A percentile compares a stretch with the other conserved stretches of the same genome.
Conservation (phyloP, 2,113 vertebrate species). For the Panthera tigris region DNA sequence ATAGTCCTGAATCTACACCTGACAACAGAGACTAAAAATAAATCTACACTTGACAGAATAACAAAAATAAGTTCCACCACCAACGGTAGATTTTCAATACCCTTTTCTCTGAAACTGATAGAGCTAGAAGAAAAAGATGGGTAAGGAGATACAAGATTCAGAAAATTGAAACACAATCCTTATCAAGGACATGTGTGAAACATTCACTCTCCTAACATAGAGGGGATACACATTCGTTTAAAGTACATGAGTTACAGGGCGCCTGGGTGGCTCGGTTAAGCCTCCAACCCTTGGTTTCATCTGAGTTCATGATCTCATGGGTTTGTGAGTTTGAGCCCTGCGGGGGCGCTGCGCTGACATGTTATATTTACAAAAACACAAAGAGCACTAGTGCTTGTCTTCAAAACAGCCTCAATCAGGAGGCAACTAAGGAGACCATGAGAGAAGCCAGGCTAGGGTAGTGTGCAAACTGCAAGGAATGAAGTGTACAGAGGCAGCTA, state of each 20-base stretch:
- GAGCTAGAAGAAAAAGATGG: background rate
- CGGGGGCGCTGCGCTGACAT: too few relatives aligned
- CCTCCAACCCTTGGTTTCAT: too few relatives aligned
- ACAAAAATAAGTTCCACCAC: slow-evolving; percentile 5
- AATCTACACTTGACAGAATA: background rate
- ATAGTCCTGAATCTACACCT: background rate
- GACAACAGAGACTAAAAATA: slow-evolving; percentile 11
- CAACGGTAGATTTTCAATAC: background rate
- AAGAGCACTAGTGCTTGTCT: background rate
- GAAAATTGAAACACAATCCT: background rate
- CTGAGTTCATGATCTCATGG: too few relatives aligned
- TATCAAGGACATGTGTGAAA: background rate
- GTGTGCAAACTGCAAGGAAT: background rate
- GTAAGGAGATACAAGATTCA: background rate
- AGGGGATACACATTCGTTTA: background rate
- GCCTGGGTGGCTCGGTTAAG: too few relatives aligned
- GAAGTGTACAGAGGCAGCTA: background rate
- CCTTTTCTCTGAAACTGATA: background rate
- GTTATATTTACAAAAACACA: background rate
- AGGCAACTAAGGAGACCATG: background rate
- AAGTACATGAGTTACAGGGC: background rate
- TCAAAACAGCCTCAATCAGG: background rate
- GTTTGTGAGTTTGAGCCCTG: too few relatives aligned
- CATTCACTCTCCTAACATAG: background rate
- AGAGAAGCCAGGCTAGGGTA: background rate